Evolutionary conservation across 2,113 vertebrate genomes (phyloP), one percentile per base, ranked within the genome.

Genomic region (Manacus vitellinus): DNA sequence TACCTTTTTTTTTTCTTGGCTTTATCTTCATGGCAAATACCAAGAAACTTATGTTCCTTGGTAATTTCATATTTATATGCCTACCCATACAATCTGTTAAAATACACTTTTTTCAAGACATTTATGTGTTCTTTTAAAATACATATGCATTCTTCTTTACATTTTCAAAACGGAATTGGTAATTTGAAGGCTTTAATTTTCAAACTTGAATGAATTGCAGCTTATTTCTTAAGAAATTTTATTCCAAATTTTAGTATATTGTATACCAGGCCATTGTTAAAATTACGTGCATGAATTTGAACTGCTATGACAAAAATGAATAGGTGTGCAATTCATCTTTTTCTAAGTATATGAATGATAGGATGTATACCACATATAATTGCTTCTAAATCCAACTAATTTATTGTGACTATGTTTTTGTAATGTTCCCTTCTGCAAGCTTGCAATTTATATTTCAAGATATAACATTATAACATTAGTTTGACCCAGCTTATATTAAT

Each of bases 21-120:
- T 94, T 63, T 70, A 6, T 88, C 72, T 97, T 97, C 55, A 77
- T 94, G 95, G 88, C 80, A 94, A 41, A 74, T 80, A 94, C 55
- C 80, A 95, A 95, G 92, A 93, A 96, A 83, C 89, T 91, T 96
- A 91, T 55, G 71, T 92, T 95, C 75, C 39, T 81, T 90, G 65
- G 47, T 95, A 86, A 88, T 95, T 88, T 95, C 47, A 19, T 78
- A 74, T 81, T 96, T 85, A 39, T 66, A 33, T 89, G 87, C 76
- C 63, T 94, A 73, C 51, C 62, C 66, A 46, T 84, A 70, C 43
- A 91, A 33, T 77, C 65, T 90, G 67, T 79, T 95, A 94, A 78
- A 86, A 85, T 73, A 89, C 88, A 62, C 61, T 70, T 70, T 88
- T 83, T 76, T 21, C 22, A 61, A 79, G 20, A 51, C 6, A 28